Base-by-base conservation (phyloP, 2,888 invertebrate species). In the Panorpa germanica region DNA sequence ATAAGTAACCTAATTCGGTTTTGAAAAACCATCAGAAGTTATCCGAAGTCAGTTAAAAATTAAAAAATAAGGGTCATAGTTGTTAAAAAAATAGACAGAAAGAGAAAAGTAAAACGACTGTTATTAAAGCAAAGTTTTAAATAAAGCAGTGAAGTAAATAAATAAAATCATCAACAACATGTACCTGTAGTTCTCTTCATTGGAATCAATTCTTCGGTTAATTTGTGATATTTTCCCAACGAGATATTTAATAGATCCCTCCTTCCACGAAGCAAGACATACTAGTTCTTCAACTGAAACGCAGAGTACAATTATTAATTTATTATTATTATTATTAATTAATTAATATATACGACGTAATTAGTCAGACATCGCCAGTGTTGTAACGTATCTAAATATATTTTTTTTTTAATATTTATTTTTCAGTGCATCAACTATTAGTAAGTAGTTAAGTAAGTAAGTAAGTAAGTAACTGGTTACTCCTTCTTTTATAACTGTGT, bases 251-350 rank as follows among this genome's bases (percentile, higher is more conserved):
- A 73, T 75, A 20, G 77, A 73, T 1, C 82, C 81, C 40, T 83
- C 82, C 50, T 75, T 80, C 83, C 83, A 85, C 11, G 69, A 67
- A 3, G 81, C 83, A 33, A 83, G 53, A 49, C 83, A 83, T 26
- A 77, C 70, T 31, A 83, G 50, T 53, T 82, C 80, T 46, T 83
- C 82, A 28, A 75, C 82, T 80, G 13, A 9, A 15, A 27, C 22
- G n/a, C 11, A 10, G 19, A 4, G 10, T 23, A 15, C 22, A 34
- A n/a, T 31, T 18, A 18, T 7, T n/a, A 6, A 25, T 15, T 27
- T 6, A 16, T 8, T 16, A 25, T 15, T n/a, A 25, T 15, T 25
- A 25, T 25, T 8, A 8, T 11, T 25, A 13, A 25, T 11, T 8
- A 25, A 25, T 8, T 25, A 27, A 7, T 27, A 27, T 13, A 27